Base-by-base conservation (phyloP, 2,113 vertebrate genomes). In the Cyprinus carpio region DNA sequence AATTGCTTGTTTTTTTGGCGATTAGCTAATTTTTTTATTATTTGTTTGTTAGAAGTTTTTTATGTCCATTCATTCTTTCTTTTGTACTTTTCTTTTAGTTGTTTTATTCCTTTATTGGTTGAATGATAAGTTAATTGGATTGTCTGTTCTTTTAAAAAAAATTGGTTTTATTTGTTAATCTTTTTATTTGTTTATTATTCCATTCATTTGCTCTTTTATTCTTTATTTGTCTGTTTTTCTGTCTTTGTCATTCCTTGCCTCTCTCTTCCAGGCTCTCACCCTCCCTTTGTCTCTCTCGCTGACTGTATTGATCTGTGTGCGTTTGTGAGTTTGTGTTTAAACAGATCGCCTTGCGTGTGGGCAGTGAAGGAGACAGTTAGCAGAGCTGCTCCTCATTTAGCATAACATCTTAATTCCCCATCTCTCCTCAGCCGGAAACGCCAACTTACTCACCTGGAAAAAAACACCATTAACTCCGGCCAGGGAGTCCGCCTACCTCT, bases 381-480 rank as follows among this genome's bases (percentile, higher is more conserved):
- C 84, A 60, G 76, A 82, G 87, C 72, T 9, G 20, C 82, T 86
- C 62, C 72, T 86, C 87, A 85, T 88, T 88, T 88, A 71, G 78
- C 93, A 94, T 91, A 92, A 89, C 93, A 91, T 94, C 94, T 95
- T 94, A 93, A 94, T 96, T 94, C 89, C 88, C 95, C 93, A 95
- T 95, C 94, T 91, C 94, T 94, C 93, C 93, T 94, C 93, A 93
- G 69, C 89, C 88, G 95, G 95, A 96, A 95, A 96, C 94, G 94
- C 94, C 93, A 93, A 92, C 92, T 94, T 94, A 92, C 94, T 96
- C 94, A 95, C 95, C 95, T 96, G 95, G 94, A 96, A 96, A 96
- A 96, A 91, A 89, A 96, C 95, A 96, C 62, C 72, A 88, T 87
- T 96, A 95, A 95, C 95, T 94, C 95, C 93, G 92, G 93, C 95